These are phyloP conservation scores for Pimephales promelas DNA, from an alignment of 2,113 vertebrate genomes.

Conservation along the genomic window DNA sequence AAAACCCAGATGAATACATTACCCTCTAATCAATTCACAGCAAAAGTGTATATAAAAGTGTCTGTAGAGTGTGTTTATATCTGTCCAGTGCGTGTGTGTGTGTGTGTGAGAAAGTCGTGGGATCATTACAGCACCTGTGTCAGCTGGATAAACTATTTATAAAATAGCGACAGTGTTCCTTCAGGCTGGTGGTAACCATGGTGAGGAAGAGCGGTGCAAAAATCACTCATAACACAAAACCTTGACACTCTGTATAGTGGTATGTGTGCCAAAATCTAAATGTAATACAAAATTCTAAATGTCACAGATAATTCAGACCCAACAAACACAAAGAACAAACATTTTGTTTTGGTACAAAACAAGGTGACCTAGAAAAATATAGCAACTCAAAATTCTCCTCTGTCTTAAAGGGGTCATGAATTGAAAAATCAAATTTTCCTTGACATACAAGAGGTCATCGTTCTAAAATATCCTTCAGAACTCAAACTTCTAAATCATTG, in stretches of 20 bases:
- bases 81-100: neutral
- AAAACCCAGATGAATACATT: conserved; percentile 3
- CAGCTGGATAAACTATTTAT: conserved; percentile 52
- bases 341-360: neutral
- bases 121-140: conserved; percentile 48
- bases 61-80: neutral
- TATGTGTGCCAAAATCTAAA: neutral
- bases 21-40: neutral
- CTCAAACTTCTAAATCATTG: too few species aligned
- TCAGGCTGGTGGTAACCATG: conserved; percentile 34
- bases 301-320: conserved; percentile 10
- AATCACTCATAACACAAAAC: conserved; percentile 37
- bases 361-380: conserved; percentile 17
- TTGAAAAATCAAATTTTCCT: too few species aligned
- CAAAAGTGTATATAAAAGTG: neutral
- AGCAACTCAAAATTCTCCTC: neutral
- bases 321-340: conserved; percentile 1
- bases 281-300: neutral
- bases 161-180: conserved; percentile 36
- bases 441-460: too few species aligned
- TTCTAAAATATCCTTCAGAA: too few species aligned
- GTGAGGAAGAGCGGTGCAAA: conserved; percentile 23
- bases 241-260: neutral
- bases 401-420: neutral
- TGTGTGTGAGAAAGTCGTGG: neutral